Conservation (phyloP, 2,888 invertebrate species). For the Lycocerus yunnanus region DNA sequence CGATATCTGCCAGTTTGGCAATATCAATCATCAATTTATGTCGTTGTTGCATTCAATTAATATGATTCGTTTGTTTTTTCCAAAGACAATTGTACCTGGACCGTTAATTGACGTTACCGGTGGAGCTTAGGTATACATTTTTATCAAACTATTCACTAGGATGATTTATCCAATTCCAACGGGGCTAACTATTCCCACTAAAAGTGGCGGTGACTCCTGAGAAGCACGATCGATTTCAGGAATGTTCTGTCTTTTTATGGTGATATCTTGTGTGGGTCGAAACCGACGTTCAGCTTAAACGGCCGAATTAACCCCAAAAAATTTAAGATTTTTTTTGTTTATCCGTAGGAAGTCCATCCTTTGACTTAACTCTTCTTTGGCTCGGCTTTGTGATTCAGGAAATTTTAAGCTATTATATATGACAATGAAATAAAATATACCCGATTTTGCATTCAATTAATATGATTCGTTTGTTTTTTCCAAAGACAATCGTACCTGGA, state of each 20-base stretch:
- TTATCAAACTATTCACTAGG: constrained; percentile 88
- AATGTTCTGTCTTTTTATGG: constrained; percentile 88
- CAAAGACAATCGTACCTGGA: too few species aligned
- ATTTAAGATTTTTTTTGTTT: constrained; percentile 93
- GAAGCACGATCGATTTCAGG: constrained; percentile 94
- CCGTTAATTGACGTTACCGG: constrained; percentile 86
- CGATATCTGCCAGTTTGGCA: constrained; percentile 97
- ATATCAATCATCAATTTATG: constrained; percentile 98
- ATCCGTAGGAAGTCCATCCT: constrained; percentile 67
- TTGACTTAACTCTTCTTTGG: constrained; percentile 74
- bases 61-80: constrained; percentile 94
- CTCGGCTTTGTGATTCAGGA: constrained; percentile 78
- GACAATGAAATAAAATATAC: not conserved
- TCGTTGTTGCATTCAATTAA: constrained; percentile 98
- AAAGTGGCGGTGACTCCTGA: constrained; percentile 88
- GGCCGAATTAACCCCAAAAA: constrained; percentile 94
- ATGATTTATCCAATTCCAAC: constrained; percentile 96
- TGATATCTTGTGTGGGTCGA: constrained; percentile 83
- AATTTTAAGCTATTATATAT: not conserved
- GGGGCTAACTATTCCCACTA: constrained; percentile 95
- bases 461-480: too few species aligned
- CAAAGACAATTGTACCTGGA: constrained; percentile 95
- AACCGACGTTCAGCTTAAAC: constrained; percentile 88
- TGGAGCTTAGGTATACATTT: constrained; percentile 88
- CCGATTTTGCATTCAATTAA: too few species aligned